These are phyloP conservation scores for Melanerpes aurifrons DNA, from an alignment of 2,113 vertebrate genomes.

Conservation along the genomic window DNA sequence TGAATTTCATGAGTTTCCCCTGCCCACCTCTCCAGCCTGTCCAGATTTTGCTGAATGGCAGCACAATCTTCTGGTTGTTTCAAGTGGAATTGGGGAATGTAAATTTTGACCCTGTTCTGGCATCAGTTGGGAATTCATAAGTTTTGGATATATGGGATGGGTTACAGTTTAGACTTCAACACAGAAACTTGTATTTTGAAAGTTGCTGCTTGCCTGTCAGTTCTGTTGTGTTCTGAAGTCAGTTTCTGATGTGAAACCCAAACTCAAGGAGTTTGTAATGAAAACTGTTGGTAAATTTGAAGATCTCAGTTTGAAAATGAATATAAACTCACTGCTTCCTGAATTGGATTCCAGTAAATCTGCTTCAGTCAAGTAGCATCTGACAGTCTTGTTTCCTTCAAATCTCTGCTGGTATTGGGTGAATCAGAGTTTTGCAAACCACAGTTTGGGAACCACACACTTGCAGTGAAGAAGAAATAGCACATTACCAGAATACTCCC, in stretches of 20 bases:
- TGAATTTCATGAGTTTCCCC: too few relatives aligned
- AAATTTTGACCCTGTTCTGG: neutral
- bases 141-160: neutral
- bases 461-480: neutral
- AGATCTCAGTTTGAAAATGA: neutral
- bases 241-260: neutral
- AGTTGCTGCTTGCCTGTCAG: neutral
- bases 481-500: neutral
- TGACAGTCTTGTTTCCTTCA: neutral
- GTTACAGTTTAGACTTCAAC: neutral
- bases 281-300: neutral
- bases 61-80: neutral
- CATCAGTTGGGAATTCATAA: neutral
- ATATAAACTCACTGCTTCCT: neutral
- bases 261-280: neutral
- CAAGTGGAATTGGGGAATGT: neutral
- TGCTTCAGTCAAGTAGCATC: neutral
- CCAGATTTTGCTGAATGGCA: too few relatives aligned
- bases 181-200: neutral
- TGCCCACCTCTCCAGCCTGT: too few relatives aligned
- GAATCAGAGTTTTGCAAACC: neutral
- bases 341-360: neutral
- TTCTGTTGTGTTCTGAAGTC: neutral
- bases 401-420: fast-evolving
- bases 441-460: neutral